Evolutionary conservation across 2,888 invertebrate genomes (phyloP).

Genomic region (Nomada ruficornis): DNA sequence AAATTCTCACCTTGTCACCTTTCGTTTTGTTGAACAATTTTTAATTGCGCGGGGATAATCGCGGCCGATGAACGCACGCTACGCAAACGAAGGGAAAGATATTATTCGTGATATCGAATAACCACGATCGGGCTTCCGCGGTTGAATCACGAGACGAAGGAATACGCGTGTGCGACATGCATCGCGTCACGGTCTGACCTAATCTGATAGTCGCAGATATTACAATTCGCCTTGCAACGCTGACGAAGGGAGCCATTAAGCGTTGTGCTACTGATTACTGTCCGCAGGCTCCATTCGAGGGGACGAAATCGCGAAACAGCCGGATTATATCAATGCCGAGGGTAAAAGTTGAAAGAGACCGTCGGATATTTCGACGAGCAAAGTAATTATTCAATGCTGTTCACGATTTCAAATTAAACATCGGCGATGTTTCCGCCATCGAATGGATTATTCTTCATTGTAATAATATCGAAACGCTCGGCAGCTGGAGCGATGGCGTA

Average conservation of each 20-base stretch:
- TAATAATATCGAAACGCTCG: too few relatives aligned
- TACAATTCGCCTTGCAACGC: constrained; percentile 10
- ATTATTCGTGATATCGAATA: background rate
- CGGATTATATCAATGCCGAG: background rate
- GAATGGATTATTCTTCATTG: too few relatives aligned
- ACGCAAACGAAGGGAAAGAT: background rate
- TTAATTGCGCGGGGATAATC: constrained; percentile 16
- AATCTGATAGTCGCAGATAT: constrained; percentile 28
- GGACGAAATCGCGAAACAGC: constrained; percentile 8
- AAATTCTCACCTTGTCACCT: background rate
- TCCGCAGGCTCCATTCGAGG: background rate
- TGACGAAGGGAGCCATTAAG: constrained; percentile 30
- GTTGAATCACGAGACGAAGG: constrained; percentile 1
- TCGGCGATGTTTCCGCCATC: too few relatives aligned
- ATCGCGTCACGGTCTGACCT: constrained; percentile 17
- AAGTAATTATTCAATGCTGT: too few relatives aligned
- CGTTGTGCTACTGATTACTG: background rate
- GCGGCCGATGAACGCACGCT: background rate
- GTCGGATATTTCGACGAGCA: too few relatives aligned
- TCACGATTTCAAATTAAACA: too few relatives aligned
- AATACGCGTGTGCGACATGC: background rate
- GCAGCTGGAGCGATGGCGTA: too few relatives aligned
- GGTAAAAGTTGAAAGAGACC: too few relatives aligned
- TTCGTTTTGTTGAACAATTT: background rate
- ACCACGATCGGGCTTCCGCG: background rate